These are phyloP conservation scores for Adela reaumurella DNA, from an alignment of 2,888 invertebrate species.

Conservation along the genomic window DNA sequence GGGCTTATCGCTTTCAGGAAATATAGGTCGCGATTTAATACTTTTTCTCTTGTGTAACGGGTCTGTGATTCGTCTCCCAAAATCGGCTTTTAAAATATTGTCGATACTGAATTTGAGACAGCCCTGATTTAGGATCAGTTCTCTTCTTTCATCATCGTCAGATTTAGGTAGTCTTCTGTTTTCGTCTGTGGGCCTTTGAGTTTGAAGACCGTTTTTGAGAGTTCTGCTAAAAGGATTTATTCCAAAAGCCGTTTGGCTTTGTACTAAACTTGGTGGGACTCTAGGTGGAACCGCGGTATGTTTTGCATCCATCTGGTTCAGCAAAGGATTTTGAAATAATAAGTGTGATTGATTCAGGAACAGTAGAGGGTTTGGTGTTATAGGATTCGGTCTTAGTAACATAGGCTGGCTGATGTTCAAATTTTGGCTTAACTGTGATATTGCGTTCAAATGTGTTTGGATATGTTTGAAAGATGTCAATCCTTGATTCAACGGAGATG, in stretches of 20 bases:
- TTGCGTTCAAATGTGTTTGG: constrained; percentile 65
- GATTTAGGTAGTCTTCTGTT: constrained; percentile 34
- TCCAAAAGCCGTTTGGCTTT: constrained; percentile 28
- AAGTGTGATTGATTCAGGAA: constrained; percentile 44
- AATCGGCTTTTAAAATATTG: constrained; percentile 82
- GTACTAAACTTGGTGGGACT: constrained; percentile 26
- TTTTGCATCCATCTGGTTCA: constrained; percentile 38
- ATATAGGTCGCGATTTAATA: constrained; percentile 21
- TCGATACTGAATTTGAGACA: constrained; percentile 80
- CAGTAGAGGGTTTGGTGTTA: constrained; percentile 47
- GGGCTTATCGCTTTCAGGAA: neutral
- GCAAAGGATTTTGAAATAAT: constrained; percentile 37
- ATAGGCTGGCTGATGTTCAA: constrained; percentile 40
- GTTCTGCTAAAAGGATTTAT: constrained; percentile 26
- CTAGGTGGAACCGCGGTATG: constrained; percentile 23
- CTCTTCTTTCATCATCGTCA: constrained; percentile 30
- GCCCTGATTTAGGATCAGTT: constrained; percentile 48
- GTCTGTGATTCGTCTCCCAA: constrained; percentile 69
- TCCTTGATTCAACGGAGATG: constrained; percentile 21
- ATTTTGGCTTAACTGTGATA: constrained; percentile 61
- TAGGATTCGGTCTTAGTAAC: constrained; percentile 41
- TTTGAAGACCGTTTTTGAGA: constrained; percentile 17
- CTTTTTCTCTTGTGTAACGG: constrained; percentile 62
- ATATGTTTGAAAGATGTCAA: constrained; percentile 63
- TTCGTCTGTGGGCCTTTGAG: constrained; percentile 26